phyloP scores from a whole-genome alignment of 2,797 vertebrate species.

The Sebastes hubbsi region DNA sequence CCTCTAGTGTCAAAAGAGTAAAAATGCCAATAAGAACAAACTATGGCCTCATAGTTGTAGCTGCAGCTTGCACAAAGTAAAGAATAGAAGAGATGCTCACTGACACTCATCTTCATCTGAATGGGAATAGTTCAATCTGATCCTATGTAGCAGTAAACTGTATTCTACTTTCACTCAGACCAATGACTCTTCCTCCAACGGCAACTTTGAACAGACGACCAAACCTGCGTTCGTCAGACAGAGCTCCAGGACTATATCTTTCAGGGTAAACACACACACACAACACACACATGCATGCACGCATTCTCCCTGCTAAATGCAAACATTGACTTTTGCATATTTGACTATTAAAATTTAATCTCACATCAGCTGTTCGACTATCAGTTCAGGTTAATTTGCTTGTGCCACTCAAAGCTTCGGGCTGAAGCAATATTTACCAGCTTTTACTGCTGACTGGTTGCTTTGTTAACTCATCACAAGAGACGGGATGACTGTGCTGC shows the following conservation, averaged over 20 bases:
- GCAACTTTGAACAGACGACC: constrained; percentile 52
- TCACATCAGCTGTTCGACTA: constrained; percentile 14
- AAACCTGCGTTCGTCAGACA: constrained; percentile 81
- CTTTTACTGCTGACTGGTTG: constrained; percentile 33
- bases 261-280: constrained; percentile 82
- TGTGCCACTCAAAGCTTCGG: constrained; percentile 15
- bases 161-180: constrained; percentile 48
- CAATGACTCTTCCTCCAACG: constrained; percentile 36
- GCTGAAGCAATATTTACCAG: constrained; percentile 28
- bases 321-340: constrained; percentile 29
- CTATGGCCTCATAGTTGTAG: background rate
- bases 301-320: background rate
- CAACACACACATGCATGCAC: background rate
- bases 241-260: constrained; percentile 90
- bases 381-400: constrained; percentile 57
- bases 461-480: constrained; percentile 30
- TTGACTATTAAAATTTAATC: constrained; percentile 66
- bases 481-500: background rate
- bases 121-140: background rate
- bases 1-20: constrained; percentile 29
- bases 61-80: background rate
- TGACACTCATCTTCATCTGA: background rate
- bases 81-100: background rate
- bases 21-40: background rate
- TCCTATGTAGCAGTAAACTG: background rate